A percentile compares a stretch with the other conserved stretches of the same genome.
Evolutionary conservation across 2,888 invertebrate genomes (phyloP).

Genomic region (Drosophila parthenogenetica): DNA sequence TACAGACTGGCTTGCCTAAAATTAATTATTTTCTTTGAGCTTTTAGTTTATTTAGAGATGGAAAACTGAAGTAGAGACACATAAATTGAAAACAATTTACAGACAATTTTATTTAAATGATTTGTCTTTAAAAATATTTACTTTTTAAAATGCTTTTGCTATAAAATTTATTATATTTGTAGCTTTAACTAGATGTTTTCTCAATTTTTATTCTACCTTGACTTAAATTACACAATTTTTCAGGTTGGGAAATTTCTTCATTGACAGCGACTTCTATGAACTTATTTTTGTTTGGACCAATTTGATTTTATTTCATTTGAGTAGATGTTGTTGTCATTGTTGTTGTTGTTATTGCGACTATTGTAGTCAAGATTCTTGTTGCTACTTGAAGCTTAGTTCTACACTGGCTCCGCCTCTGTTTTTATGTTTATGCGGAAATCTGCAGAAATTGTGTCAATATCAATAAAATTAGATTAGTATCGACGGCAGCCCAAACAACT

Average conservation of each 20-base stretch:
- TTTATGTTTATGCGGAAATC: slow-evolving; percentile 84
- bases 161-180: too few relatives aligned
- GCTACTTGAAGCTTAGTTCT: slow-evolving; percentile 43
- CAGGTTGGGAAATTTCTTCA: slow-evolving; percentile 11
- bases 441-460: slow-evolving; percentile 85
- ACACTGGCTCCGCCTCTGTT: slow-evolving; percentile 58
- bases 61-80: too few relatives aligned
- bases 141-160: too few relatives aligned
- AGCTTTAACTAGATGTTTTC: too few relatives aligned
- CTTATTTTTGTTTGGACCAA: slow-evolving; percentile 40
- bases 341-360: slow-evolving; percentile 24
- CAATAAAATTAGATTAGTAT: slow-evolving; percentile 85
- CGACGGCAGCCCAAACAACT: slow-evolving; percentile 72
- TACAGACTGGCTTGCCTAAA: slow-evolving; percentile 4
- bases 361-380: slow-evolving; percentile 24
- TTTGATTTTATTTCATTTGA: slow-evolving; percentile 71
- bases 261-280: slow-evolving; percentile 46
- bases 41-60: too few relatives aligned
- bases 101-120: too few relatives aligned
- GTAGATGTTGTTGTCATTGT: slow-evolving; percentile 27
- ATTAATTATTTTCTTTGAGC: background rate
- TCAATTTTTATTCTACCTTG: background rate
- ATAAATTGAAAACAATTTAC: too few relatives aligned
- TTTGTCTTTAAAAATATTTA: too few relatives aligned
- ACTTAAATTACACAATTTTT: background rate